A percentile compares a stretch with the other conserved stretches of the same genome.
Conservation (phyloP, 2,888 invertebrate genomes). For the Caenorhabditis panamensis region DNA sequence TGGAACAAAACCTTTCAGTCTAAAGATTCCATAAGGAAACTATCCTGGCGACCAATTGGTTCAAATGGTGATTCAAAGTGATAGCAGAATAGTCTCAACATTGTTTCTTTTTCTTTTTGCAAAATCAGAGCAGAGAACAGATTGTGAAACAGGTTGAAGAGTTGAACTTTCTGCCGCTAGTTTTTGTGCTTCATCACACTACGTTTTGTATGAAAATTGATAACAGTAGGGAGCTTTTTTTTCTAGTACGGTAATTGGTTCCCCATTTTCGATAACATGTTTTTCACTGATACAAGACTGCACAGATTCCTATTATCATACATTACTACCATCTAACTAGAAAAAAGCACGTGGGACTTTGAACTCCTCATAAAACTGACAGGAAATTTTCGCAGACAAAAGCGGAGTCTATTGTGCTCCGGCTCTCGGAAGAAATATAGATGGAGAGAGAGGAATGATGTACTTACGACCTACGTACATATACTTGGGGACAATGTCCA, state of each 20-base stretch:
- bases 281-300: not conserved
- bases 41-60: not conserved
- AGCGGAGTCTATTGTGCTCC: constrained; percentile 40
- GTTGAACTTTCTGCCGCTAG: too few relatives aligned
- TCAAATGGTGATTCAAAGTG: too few relatives aligned
- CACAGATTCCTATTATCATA: not conserved
- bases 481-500: constrained; percentile 60
- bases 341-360: not conserved
- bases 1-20: not conserved
- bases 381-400: not conserved
- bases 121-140: too few relatives aligned
- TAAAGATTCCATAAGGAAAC: not conserved
- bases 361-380: constrained; percentile 5
- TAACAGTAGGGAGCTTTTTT: too few relatives aligned
- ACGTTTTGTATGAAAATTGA: not conserved
- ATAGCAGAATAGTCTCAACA: too few relatives aligned
- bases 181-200: not conserved
- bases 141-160: too few relatives aligned
- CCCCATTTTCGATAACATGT: too few relatives aligned
- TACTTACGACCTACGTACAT: constrained; percentile 57
- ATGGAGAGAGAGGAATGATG: constrained; percentile 8
- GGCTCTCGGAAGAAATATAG: not conserved
- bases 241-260: too few relatives aligned
- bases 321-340: not conserved
- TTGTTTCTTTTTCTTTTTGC: too few relatives aligned